Percentiles rank a stretch among this genome's conserved stretches.
These are phyloP conservation scores for Macropodus opercularis DNA, from an alignment of 2,797 vertebrate species.

Conservation along the genomic window DNA sequence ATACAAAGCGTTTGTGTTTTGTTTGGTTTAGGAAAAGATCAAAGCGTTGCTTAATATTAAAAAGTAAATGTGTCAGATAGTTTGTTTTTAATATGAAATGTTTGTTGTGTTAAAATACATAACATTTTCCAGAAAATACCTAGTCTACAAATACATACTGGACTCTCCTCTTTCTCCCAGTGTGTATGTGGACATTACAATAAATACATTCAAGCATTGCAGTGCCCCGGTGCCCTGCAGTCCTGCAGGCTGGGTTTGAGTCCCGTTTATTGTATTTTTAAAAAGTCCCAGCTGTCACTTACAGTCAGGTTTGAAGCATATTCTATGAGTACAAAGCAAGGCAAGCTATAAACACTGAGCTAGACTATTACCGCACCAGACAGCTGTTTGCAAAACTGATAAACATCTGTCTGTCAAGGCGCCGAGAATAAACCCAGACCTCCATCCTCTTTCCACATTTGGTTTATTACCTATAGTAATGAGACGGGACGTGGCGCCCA, in stretches of 20 bases:
- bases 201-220: no score
- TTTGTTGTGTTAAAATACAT: neutral
- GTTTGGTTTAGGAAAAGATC: neutral
- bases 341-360: conserved; percentile 12
- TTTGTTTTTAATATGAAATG: neutral
- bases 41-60: neutral
- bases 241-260: no score
- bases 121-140: neutral
- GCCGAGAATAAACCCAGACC: conserved; percentile 35
- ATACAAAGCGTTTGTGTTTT: neutral
- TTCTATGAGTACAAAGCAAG: neutral
- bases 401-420: conserved; percentile 28
- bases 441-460: conserved; percentile 31
- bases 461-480: conserved; percentile 72
- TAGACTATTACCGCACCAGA: neutral
- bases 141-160: neutral
- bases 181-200: no score
- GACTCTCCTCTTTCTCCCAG: no score
- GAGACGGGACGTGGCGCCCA: conserved; percentile 57
- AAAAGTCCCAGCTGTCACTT: no score
- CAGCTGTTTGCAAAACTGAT: conserved; percentile 31
- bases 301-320: neutral
- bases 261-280: no score
- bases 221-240: no score
- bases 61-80: neutral